Base-by-base conservation (phyloP, 1,140 invertebrate genomes). In the Drosophila takahashii region DNA sequence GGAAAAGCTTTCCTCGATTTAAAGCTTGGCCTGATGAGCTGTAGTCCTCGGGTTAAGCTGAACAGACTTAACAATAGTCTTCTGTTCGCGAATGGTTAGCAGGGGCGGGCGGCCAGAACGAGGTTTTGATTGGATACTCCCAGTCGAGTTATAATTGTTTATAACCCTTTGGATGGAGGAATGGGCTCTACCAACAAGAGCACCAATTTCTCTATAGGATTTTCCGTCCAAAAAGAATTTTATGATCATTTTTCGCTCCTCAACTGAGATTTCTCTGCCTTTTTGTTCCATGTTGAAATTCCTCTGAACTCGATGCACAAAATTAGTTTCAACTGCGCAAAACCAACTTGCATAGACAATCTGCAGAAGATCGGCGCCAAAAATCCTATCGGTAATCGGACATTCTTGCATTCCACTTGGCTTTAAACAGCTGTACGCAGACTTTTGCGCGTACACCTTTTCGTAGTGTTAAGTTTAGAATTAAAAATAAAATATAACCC, bases 231-330 rank as follows among this genome's bases (percentile, higher is more conserved):
- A 2, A 22, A 22, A 22, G 22, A 22, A 22, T 22, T 22, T 22
- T 22, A 22, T 22, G 22, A 53, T 42, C 5, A 32, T 15, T 15
- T 29, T 32, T 32, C 26, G 27, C 26, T 50, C 47, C 47, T 29
- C n/a, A 50, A 50, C 27, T 5, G n/a, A 50, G 29, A 50, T 50
- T 50, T 50, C 26, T 6, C 29, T 50, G 26, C n/a, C n/a, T 32
- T 16, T 50, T 15, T 50, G 27, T 15, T 32, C n/a, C 47, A 32
- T 32, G 22, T 47, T n/a, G 18, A 3, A 26, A 47, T 47, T 13
- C 44, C 27, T 8, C 0, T 6, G 2, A 41, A 7, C 5, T 6
- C 15, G 6, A 41, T 16, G 39, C 4, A 5, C 15, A 16, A 41
- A 3, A 27, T 47, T 13, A 7, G 8, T 47, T 26, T 47, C 7